phyloP scores from a whole-genome alignment of 2,113 vertebrate species.

The Cyanistes caeruleus region DNA sequence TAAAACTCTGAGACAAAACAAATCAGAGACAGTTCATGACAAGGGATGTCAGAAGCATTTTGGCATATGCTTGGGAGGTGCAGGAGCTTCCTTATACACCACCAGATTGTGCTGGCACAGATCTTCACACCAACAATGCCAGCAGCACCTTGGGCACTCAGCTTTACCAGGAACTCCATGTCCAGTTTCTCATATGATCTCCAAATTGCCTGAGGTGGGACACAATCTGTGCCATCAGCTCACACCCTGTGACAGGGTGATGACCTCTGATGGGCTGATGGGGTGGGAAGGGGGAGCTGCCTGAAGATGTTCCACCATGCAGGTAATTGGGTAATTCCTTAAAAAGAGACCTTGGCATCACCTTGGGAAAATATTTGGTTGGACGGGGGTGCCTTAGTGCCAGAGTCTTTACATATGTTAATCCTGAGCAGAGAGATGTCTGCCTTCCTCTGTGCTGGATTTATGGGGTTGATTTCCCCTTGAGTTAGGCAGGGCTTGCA shows the following conservation, averaged over 20 bases:
- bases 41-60: neutral
- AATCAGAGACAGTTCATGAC: neutral
- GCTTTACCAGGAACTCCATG: neutral
- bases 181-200: neutral
- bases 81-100: neutral
- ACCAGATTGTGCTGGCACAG: rapidly evolving
- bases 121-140: rapidly evolving
- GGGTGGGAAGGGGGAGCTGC: neutral
- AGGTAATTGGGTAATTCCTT: neutral
- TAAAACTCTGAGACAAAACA: neutral
- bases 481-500: neutral
- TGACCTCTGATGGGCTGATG: neutral
- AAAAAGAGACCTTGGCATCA: neutral
- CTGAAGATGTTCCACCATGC: neutral
- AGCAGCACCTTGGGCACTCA: neutral
- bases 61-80: neutral
- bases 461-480: neutral
- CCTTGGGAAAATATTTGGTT: neutral
- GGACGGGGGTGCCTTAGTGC: neutral
- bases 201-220: neutral
- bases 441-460: neutral
- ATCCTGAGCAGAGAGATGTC: neutral
- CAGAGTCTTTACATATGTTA: neutral
- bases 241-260: rapidly evolving
- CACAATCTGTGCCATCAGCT: neutral